A percentile compares a stretch with the other conserved stretches of the same genome.
Evolutionary conservation across 2,113 vertebrate genomes (phyloP).

Genomic region (Leptobrachium leishanense): DNA sequence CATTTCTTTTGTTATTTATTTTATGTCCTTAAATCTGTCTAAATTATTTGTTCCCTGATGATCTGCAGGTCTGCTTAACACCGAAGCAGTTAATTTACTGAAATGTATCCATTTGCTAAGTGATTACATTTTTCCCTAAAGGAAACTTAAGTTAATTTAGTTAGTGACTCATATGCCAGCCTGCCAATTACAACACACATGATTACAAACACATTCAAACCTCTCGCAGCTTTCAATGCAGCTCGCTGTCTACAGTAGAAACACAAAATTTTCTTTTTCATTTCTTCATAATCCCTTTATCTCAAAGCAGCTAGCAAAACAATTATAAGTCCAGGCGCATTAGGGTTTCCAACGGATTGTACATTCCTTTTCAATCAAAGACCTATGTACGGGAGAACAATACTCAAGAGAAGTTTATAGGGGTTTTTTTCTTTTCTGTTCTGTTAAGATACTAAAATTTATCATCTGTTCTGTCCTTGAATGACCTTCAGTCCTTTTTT

Average conservation of each 20-base stretch:
- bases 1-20: not conserved
- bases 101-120: constrained; percentile 67
- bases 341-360: not conserved
- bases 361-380: not conserved
- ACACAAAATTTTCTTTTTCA: constrained; percentile 17
- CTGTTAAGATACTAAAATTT: not conserved
- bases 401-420: not conserved
- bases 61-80: constrained; percentile 33
- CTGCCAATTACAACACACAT: constrained; percentile 72
- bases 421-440: not conserved
- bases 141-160: constrained; percentile 78
- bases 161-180: constrained; percentile 71
- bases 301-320: not conserved
- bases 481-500: not conserved
- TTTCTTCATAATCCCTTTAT: constrained; percentile 22
- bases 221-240: constrained; percentile 31
- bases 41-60: constrained; percentile 13
- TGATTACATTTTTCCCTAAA: constrained; percentile 75
- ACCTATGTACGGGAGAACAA: not conserved
- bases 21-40: not conserved
- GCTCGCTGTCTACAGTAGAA: constrained; percentile 34
- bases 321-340: not conserved
- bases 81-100: constrained; percentile 66
- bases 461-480: not conserved
- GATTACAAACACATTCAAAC: constrained; percentile 60